Evolutionary conservation across 2,888 invertebrate species (phyloP).

Genomic region (Agriotes lineatus): DNA sequence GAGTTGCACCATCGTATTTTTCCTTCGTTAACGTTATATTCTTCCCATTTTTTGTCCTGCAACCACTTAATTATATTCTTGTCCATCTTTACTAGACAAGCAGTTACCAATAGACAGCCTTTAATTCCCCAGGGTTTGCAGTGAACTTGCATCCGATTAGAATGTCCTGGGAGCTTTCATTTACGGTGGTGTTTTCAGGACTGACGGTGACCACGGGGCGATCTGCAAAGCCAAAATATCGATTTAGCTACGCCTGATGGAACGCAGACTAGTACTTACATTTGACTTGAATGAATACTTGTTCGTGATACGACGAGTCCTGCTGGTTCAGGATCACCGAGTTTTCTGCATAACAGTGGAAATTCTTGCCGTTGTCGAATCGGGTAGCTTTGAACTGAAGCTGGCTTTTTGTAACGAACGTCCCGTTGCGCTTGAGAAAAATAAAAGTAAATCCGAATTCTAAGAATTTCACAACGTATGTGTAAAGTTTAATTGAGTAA

Average conservation of each 20-base stretch:
- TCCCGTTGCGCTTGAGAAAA: slow-evolving; percentile 77
- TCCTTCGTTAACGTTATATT: slow-evolving; percentile 70
- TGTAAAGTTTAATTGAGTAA: slow-evolving; percentile 10
- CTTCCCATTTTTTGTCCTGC: slow-evolving; percentile 80
- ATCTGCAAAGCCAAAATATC: slow-evolving; percentile 75
- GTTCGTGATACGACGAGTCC: slow-evolving; percentile 81
- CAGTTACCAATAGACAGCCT: slow-evolving; percentile 81
- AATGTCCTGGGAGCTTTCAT: slow-evolving; percentile 78
- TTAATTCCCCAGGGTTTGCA: slow-evolving; percentile 86
- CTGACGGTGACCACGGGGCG: slow-evolving; percentile 85
- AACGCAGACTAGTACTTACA: slow-evolving; percentile 75
- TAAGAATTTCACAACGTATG: background rate
- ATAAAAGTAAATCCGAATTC: background rate
- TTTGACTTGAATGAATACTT: slow-evolving; percentile 82
- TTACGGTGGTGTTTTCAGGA: slow-evolving; percentile 82
- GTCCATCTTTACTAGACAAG: too few relatives aligned
- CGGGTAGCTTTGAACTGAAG: slow-evolving; percentile 84
- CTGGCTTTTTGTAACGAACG: slow-evolving; percentile 83
- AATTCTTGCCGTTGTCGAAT: slow-evolving; percentile 82
- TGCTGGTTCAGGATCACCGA: slow-evolving; percentile 80
- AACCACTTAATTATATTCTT: slow-evolving; percentile 26
- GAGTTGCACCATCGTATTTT: slow-evolving; percentile 82
- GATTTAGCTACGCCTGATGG: too few relatives aligned
- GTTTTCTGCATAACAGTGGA: slow-evolving; percentile 87
- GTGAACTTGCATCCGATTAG: slow-evolving; percentile 85